These are phyloP conservation scores for Enchytraeus crypticus DNA, from an alignment of 2,888 invertebrate genomes.

Conservation along the genomic window DNA sequence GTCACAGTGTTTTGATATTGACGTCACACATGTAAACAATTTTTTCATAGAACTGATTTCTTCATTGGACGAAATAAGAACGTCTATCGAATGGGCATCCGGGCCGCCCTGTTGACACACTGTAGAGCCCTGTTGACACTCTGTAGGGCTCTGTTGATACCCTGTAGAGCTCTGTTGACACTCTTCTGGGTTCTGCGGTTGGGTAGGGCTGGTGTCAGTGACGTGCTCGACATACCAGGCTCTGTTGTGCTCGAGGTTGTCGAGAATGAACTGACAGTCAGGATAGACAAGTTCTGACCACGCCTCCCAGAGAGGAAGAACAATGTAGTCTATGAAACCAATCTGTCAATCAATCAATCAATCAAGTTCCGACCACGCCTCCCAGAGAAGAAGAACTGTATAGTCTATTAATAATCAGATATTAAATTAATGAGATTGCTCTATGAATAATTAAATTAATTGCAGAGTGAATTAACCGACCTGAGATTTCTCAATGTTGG, in stretches of 20 bases:
- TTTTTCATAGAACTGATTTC: too few species aligned
- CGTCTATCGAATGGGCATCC: too few species aligned
- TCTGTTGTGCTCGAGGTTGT: slow-evolving; percentile 93
- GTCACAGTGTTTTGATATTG: too few species aligned
- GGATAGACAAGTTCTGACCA: slow-evolving; percentile 99
- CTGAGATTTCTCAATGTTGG: slow-evolving; percentile 91
- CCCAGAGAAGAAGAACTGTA: slow-evolving; percentile 98
- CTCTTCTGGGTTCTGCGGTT: neutral
- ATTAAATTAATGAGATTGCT: too few species aligned
- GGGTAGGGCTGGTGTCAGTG: slow-evolving; percentile 50
- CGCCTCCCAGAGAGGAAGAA: slow-evolving; percentile 98
- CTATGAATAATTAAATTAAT: neutral
- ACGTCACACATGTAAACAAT: too few species aligned
- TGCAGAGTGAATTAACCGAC: neutral
- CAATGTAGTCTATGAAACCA: slow-evolving; percentile 87
- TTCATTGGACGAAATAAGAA: too few species aligned
- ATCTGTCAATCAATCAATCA: slow-evolving; percentile 48
- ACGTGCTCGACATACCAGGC: slow-evolving; percentile 90
- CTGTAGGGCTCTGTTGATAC: too few species aligned
- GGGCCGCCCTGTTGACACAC: too few species aligned
- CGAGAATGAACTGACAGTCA: slow-evolving; percentile 93
- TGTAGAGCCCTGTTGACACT: too few species aligned
- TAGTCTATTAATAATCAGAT: slow-evolving; percentile 98
- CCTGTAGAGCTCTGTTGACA: too few species aligned
- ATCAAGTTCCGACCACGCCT: slow-evolving; percentile 99